Evolutionary conservation across 2,888 invertebrate genomes (phyloP), one percentile per base, ranked within the genome.

Genomic region (Cephus nigrinus): DNA sequence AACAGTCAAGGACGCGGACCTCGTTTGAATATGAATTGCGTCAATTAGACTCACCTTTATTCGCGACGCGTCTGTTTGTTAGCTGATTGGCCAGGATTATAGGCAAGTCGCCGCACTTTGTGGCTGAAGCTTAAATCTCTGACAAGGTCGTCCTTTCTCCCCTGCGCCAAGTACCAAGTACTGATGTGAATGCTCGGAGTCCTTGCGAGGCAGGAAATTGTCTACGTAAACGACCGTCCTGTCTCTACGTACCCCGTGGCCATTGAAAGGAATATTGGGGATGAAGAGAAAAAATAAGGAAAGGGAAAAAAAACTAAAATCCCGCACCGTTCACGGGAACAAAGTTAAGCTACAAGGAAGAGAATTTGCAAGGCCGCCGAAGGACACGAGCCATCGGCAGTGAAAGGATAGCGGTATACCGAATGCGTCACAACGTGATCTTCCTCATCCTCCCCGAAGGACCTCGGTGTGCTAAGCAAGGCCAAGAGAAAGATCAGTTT

Each of bases 1-100:
- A 78, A 75, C 73, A 79, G 80, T 79, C 80, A 82, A 82, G 82
- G 82, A 79, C 88, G 85, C 81, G 83, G 83, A 85, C 84, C 87
- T 88, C 88, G 88, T 90, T 90, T 90, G 88, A 90, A 90, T 90
- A 89, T 88, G 87, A 90, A 90, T 90, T 89, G 89, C 84, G 84
- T 86, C 89, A 87, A 90, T 89, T 88, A 90, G 87, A 84, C 86
- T 90, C 86, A 90, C 88, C 90, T 91, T 89, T 88, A 87, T 89
- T 88, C 90, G 84, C 84, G 82, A 79, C 84, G 81, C 86, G 86
- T 83, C 89, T 90, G 88, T 90, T 90, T 90, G 88, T 89, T 88
- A 86, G 81, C 86, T 90, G 89, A 90, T 91, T 90, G 86, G 86
- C 76, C 87, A 86, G 88, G 87, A 89, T 89, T 89, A 87, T 78